These are phyloP conservation scores for Gasterosteus aculeatus DNA, from an alignment of 2,113 vertebrate species.

Conservation along the genomic window DNA sequence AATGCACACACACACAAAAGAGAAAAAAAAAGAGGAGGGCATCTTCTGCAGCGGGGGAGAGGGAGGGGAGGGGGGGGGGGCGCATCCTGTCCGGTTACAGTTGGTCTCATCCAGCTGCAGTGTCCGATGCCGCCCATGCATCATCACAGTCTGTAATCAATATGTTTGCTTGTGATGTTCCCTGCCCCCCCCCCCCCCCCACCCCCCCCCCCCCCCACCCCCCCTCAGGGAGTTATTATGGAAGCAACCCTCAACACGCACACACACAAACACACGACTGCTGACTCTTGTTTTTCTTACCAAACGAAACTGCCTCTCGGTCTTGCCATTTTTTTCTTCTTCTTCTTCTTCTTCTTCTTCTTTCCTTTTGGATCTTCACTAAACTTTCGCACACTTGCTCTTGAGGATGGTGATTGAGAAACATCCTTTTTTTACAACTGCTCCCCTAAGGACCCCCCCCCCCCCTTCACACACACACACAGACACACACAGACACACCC, in stretches of 20 bases:
- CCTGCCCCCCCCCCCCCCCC: conserved; percentile 26
- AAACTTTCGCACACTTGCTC: conserved; percentile 16
- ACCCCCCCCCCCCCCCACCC: conserved; percentile 16
- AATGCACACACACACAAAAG: neutral
- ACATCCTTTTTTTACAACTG: conserved; percentile 37
- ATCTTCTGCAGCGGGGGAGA: neutral
- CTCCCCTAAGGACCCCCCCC: conserved; percentile 11
- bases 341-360: too few species aligned
- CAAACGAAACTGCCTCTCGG: conserved; percentile 39
- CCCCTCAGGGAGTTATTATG: conserved; percentile 31
- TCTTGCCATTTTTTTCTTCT: conserved; percentile 1
- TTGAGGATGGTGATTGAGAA: conserved; percentile 31
- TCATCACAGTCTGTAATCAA: conserved; percentile 64
- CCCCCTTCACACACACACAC: too few species aligned
- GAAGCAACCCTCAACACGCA: conserved; percentile 17
- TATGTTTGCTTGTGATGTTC: conserved; percentile 58
- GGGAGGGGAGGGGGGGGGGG: neutral
- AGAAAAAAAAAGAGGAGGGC: neutral
- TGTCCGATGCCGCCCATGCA: conserved; percentile 54
- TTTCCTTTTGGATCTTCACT: neutral
- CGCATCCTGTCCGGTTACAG: neutral
- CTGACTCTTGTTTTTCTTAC: conserved; percentile 59
- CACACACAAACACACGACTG: conserved; percentile 45
- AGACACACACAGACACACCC: too few species aligned
- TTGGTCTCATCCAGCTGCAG: conserved; percentile 48